Evolutionary conservation across 2,888 invertebrate species (phyloP).

Genomic region (Tryphoninae sp.): DNA sequence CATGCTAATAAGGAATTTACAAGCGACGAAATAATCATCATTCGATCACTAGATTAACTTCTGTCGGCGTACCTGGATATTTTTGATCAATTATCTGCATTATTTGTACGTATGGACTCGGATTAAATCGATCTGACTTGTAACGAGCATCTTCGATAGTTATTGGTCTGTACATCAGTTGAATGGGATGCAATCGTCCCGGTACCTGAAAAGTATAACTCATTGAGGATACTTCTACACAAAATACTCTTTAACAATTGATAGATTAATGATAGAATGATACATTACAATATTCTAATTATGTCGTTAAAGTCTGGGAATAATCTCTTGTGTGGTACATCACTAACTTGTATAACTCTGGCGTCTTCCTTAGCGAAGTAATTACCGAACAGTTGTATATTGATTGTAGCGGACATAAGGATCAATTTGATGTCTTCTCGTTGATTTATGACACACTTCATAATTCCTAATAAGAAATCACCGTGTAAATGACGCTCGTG

Average conservation of each 20-base stretch:
- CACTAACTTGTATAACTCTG: constrained; percentile 88
- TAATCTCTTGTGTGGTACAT: background rate
- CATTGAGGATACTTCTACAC: no score
- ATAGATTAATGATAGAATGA: no score
- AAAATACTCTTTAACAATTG: constrained; percentile 11
- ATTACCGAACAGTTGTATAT: constrained; percentile 94
- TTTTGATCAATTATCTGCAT: constrained; percentile 95
- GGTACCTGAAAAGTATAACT: constrained; percentile 87
- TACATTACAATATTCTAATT: no score
- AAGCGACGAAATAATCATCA: background rate
- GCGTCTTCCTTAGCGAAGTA: constrained; percentile 93
- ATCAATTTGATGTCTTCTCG: constrained; percentile 92
- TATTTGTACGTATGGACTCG: constrained; percentile 95
- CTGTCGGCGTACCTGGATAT: constrained; percentile 86
- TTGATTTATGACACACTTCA: constrained; percentile 94
- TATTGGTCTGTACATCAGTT: constrained; percentile 92
- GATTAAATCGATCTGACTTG: constrained; percentile 91
- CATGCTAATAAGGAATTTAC: constrained; percentile 21
- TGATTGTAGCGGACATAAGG: constrained; percentile 99
- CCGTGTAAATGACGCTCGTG: constrained; percentile 98
- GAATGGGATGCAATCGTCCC: constrained; percentile 96
- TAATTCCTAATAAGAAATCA: constrained; percentile 95
- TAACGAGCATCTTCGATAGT: constrained; percentile 84
- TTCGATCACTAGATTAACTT: constrained; percentile 9
- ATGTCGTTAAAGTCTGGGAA: no score